Evolutionary conservation across 2,888 invertebrate genomes (phyloP).

Genomic region (Eupithecia exiguata): DNA sequence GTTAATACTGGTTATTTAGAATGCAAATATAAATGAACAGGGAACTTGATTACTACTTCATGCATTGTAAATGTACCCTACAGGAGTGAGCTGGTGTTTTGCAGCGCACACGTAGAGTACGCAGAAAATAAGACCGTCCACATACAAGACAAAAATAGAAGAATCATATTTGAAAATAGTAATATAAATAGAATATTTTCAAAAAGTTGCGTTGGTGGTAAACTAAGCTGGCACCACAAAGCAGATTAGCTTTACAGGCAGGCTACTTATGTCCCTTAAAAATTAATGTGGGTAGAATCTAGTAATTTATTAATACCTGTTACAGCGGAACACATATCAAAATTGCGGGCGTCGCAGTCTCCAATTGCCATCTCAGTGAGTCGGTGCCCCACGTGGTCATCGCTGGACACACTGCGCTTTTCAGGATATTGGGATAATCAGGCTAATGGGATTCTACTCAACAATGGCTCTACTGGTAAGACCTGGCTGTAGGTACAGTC

Average conservation of each 20-base stretch:
- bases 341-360: constrained; percentile 83
- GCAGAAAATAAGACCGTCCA: neutral
- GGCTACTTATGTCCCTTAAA: no score
- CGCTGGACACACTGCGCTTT: constrained; percentile 83
- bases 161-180: no score
- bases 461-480: constrained; percentile 87
- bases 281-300: no score
- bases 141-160: no score
- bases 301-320: no score
- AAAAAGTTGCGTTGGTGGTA: no score
- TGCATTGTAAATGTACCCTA: neutral
- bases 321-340: constrained; percentile 77
- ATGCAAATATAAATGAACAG: constrained; percentile 1
- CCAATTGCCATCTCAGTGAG: constrained; percentile 84
- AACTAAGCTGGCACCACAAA: no score
- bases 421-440: constrained; percentile 85
- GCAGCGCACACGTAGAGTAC: neutral
- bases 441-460: constrained; percentile 83
- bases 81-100: neutral
- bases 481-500: neutral
- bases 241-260: no score
- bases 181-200: no score
- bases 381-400: constrained; percentile 75
- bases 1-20: neutral
- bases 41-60: neutral